Evolutionary conservation across 2,113 vertebrate genomes (phyloP).

Genomic region (Aix galericulata): DNA sequence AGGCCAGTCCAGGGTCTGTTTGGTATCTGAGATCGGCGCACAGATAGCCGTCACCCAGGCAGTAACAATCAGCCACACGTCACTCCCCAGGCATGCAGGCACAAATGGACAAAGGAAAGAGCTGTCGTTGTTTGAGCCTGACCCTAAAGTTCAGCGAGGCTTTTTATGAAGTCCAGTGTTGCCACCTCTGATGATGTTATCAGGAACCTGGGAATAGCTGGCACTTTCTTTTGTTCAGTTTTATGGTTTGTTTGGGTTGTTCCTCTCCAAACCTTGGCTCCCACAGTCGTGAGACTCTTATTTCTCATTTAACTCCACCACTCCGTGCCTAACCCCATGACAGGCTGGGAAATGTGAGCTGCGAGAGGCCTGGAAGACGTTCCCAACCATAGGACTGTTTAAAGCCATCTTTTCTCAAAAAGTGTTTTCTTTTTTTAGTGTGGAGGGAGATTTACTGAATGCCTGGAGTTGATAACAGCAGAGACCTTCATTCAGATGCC

Average conservation of each 20-base stretch:
- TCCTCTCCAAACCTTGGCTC: background rate
- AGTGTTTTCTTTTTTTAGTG: rapidly evolving
- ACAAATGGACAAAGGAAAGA: constrained; percentile 44
- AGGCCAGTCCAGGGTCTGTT: background rate
- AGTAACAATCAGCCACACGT: background rate
- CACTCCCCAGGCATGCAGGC: constrained; percentile 50
- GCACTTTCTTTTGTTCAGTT: constrained; percentile 49
- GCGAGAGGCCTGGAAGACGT: background rate
- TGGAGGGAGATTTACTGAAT: background rate
- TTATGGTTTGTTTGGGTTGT: constrained; percentile 57
- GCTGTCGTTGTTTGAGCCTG: constrained; percentile 25
- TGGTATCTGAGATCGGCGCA: background rate
- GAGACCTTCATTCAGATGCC: background rate
- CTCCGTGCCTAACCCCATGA: background rate
- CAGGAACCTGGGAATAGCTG: constrained; percentile 49
- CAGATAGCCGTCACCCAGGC: background rate
- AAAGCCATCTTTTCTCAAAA: background rate
- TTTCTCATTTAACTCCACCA: constrained; percentile 25
- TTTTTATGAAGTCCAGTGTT: constrained; percentile 12
- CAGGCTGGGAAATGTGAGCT: background rate
- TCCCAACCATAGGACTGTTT: background rate
- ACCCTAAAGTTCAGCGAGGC: constrained; percentile 52
- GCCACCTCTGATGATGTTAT: constrained; percentile 61
- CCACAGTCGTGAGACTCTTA: background rate
- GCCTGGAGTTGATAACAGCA: background rate